Evolutionary conservation across 2,113 vertebrate genomes (phyloP).

Genomic region (human): DNA sequence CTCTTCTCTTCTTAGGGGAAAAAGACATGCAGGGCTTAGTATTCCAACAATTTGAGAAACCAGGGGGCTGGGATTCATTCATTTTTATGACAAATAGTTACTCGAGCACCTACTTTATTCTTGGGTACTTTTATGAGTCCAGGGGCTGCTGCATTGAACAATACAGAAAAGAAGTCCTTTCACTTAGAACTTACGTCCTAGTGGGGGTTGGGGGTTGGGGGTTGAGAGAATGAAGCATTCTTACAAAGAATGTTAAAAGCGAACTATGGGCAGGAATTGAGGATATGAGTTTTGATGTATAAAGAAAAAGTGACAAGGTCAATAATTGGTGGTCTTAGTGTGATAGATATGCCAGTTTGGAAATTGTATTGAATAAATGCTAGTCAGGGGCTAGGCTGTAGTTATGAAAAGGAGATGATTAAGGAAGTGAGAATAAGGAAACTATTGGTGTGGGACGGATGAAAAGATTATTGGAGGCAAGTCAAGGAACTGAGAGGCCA

Average conservation of each 20-base stretch:
- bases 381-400: rapidly evolving
- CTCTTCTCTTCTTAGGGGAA: not conserved
- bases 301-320: not conserved
- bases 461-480: not conserved
- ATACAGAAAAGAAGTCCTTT: not conserved
- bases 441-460: not conserved
- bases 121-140: not conserved
- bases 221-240: not conserved
- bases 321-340: not conserved
- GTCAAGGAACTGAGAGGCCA: not conserved
- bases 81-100: conserved; percentile 29
- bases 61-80: not conserved
- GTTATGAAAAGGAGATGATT: not conserved
- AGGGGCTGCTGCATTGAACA: not conserved
- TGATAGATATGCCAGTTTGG: not conserved
- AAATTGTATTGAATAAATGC: not conserved
- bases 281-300: not conserved
- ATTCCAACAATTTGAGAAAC: not conserved
- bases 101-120: not conserved
- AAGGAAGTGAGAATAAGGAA: not conserved
- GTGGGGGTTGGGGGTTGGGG: no score
- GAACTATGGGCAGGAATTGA: not conserved
- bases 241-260: not conserved
- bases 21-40: not conserved
- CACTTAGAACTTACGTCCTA: not conserved